phyloP scores from a whole-genome alignment of 2,797 vertebrate species.

The Halcyon badia region DNA sequence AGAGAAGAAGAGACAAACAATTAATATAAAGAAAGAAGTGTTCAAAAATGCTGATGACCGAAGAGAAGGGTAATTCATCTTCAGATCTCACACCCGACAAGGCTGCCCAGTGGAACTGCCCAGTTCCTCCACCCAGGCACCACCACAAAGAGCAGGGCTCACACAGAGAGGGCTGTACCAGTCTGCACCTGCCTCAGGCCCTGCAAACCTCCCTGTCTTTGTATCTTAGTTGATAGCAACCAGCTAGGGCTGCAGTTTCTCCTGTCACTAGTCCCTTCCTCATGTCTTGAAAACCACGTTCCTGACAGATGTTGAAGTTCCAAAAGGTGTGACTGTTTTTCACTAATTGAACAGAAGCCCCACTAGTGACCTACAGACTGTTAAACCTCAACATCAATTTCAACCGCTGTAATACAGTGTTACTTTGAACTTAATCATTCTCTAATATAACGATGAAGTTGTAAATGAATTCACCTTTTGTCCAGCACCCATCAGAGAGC shows the following conservation, averaged over 20 bases:
- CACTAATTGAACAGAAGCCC: not conserved
- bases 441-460: not conserved
- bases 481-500: not conserved
- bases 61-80: not conserved
- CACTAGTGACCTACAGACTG: not conserved
- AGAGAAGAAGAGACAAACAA: not conserved
- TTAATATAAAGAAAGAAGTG: not conserved
- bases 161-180: accelerated
- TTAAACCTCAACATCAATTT: not conserved
- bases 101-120: not conserved
- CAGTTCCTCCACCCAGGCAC: not conserved
- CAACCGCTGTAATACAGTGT: not conserved
- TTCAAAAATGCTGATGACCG: not conserved
- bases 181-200: not conserved
- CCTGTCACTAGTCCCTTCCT: not conserved
- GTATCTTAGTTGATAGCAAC: not conserved
- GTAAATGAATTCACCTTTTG: not conserved
- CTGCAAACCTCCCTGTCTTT: accelerated
- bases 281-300: not conserved
- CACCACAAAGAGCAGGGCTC: not conserved
- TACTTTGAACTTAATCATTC: not conserved
- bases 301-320: not conserved
- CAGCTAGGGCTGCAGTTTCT: not conserved
- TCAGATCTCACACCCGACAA: too few species aligned
- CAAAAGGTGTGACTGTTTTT: not conserved